Conservation (phyloP, 1,140 invertebrate genomes). For the Lineus longissimus region DNA sequence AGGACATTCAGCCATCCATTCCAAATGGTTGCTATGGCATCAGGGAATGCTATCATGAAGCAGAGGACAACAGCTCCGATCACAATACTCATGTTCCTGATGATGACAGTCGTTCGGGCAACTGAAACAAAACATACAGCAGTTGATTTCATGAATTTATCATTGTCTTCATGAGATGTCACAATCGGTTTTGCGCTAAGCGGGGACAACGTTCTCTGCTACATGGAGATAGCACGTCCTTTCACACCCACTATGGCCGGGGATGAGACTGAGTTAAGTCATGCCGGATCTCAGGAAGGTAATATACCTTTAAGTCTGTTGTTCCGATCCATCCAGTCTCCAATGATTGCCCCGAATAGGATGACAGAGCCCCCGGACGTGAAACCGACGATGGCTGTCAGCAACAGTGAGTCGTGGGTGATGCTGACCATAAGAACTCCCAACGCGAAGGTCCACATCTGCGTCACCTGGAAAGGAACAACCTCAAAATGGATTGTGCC, state of each 20-base stretch:
- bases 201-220: no score
- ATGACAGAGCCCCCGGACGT: slow-evolving; percentile 51
- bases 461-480: slow-evolving; percentile 54
- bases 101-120: slow-evolving; percentile 15
- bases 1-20: slow-evolving; percentile 18
- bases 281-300: no score
- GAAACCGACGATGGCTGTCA: slow-evolving; percentile 58
- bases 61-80: slow-evolving; percentile 15
- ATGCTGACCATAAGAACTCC: slow-evolving; percentile 57
- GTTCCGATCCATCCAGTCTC: slow-evolving; percentile 58
- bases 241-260: no score
- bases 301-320: slow-evolving; percentile 54
- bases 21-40: not conserved
- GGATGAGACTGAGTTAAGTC: no score
- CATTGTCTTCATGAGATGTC: no score
- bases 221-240: no score
- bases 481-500: not conserved
- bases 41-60: slow-evolving; percentile 8
- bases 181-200: no score
- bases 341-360: slow-evolving; percentile 56
- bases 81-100: slow-evolving; percentile 17
- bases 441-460: slow-evolving; percentile 61
- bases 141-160: no score
- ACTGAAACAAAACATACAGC: slow-evolving; percentile 18
- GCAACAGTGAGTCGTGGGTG: slow-evolving; percentile 37